Evolutionary conservation across 2,797 vertebrate genomes (phyloP).

Genomic region (Parauchenoglanis punctatus): DNA sequence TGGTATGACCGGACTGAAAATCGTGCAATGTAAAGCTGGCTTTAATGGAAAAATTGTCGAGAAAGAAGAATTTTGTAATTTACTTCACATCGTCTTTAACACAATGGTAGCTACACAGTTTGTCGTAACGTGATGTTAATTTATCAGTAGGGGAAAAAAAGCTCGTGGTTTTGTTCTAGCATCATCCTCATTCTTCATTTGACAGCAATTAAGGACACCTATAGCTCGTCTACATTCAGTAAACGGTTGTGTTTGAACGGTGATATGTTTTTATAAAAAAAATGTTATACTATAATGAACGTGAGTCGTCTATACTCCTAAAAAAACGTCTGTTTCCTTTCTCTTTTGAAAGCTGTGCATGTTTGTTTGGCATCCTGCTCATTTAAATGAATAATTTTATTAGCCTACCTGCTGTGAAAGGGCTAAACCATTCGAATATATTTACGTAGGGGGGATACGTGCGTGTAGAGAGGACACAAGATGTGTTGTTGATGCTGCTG

Average conservation of each 20-base stretch:
- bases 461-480: background rate
- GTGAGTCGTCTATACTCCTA: background rate
- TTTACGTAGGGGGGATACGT: background rate
- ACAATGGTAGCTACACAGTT: background rate
- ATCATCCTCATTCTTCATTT: background rate
- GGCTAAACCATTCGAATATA: background rate
- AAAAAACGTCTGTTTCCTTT: background rate
- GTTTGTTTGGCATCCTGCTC: slow-evolving; percentile 21
- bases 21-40: too few species aligned
- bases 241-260: background rate
- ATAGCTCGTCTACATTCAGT: background rate
- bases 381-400: slow-evolving; percentile 18
- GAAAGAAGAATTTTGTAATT: background rate
- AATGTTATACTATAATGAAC: background rate
- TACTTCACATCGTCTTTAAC: too few species aligned
- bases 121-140: background rate
- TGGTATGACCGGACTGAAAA: background rate
- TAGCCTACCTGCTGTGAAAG: slow-evolving; percentile 25
- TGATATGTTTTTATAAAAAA: background rate
- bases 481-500: background rate
- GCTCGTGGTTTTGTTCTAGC: background rate
- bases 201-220: background rate
- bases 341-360: background rate
- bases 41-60: background rate
- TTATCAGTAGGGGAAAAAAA: too few species aligned